phyloP scores from a whole-genome alignment of 2,888 invertebrate species.

The Clivina fossor region DNA sequence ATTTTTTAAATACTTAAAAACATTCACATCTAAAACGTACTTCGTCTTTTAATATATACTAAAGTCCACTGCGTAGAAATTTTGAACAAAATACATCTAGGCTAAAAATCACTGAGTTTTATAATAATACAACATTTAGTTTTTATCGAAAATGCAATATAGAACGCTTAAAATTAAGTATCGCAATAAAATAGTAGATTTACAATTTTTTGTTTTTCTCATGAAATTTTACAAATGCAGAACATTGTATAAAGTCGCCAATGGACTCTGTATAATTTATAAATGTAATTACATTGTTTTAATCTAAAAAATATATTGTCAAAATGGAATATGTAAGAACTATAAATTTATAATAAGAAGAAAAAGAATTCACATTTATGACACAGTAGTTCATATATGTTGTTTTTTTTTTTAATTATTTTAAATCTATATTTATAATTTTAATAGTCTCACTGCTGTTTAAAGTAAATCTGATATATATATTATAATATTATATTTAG shows the following conservation, averaged over 20 bases:
- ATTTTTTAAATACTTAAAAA: constrained; percentile 25
- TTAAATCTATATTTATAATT: constrained; percentile 23
- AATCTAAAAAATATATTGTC: constrained; percentile 55
- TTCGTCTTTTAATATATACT: constrained; percentile 28
- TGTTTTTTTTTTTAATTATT: constrained; percentile 13
- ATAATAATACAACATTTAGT: constrained; percentile 10
- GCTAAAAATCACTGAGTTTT: constrained; percentile 2
- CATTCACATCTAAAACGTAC: constrained; percentile 28
- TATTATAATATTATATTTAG: constrained; percentile 31
- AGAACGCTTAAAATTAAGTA: not conserved
- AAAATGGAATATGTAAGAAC: constrained; percentile 52
- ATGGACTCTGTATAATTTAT: constrained; percentile 36
- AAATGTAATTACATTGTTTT: constrained; percentile 40
- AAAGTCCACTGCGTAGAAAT: constrained; percentile 26
- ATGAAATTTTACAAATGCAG: too few species aligned
- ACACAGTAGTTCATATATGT: constrained; percentile 16
- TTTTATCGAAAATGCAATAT: constrained; percentile 14
- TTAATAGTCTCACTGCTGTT: constrained; percentile 30
- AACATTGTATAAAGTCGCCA: too few species aligned
- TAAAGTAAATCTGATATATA: constrained; percentile 20
- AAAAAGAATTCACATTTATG: constrained; percentile 23
- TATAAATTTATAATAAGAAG: constrained; percentile 21
- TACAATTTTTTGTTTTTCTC: constrained; percentile 6
- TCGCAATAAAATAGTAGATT: constrained; percentile 1
- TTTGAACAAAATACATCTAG: constrained; percentile 20